Evolutionary conservation across 1,140 invertebrate genomes (phyloP).

Genomic region (Achatina immaculata): DNA sequence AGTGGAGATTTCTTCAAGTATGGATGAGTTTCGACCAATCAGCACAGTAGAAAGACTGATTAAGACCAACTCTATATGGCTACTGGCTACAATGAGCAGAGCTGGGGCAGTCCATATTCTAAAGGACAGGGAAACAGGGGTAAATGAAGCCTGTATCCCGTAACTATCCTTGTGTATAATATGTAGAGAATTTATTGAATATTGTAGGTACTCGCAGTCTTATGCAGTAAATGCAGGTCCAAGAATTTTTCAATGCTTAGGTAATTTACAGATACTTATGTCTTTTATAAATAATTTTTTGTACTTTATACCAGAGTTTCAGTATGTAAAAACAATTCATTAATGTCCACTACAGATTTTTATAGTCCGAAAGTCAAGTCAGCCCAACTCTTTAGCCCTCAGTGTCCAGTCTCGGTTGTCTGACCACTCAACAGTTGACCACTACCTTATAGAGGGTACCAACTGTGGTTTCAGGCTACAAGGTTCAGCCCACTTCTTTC

Average conservation of each 20-base stretch:
- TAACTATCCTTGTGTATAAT: background rate
- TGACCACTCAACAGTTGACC: slow-evolving; percentile 90
- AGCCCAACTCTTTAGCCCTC: slow-evolving; percentile 92
- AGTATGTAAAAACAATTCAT: too few species aligned
- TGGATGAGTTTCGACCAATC: slow-evolving; percentile 72
- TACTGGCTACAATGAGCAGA: slow-evolving; percentile 91
- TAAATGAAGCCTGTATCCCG: slow-evolving; percentile 74
- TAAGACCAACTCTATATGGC: slow-evolving; percentile 94
- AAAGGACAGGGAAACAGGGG: slow-evolving; percentile 92
- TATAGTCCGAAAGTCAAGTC: slow-evolving; percentile 92
- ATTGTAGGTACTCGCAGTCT: too few species aligned
- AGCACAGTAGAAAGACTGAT: slow-evolving; percentile 88
- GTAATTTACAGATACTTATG: background rate
- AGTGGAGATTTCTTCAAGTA: slow-evolving; percentile 5
- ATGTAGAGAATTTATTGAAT: background rate
- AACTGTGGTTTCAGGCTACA: slow-evolving; percentile 85
- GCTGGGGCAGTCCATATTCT: slow-evolving; percentile 92
- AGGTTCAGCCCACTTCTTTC: slow-evolving; percentile 92
- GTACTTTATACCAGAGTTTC: too few species aligned
- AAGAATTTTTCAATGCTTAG: background rate
- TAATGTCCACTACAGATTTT: too few species aligned
- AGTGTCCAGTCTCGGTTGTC: slow-evolving; percentile 88
- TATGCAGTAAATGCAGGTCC: background rate
- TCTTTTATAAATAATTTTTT: too few species aligned
- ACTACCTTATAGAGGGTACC: slow-evolving; percentile 92